These are phyloP conservation scores for Fragum whitleyi DNA, from an alignment of 2,888 invertebrate genomes.

Conservation along the genomic window DNA sequence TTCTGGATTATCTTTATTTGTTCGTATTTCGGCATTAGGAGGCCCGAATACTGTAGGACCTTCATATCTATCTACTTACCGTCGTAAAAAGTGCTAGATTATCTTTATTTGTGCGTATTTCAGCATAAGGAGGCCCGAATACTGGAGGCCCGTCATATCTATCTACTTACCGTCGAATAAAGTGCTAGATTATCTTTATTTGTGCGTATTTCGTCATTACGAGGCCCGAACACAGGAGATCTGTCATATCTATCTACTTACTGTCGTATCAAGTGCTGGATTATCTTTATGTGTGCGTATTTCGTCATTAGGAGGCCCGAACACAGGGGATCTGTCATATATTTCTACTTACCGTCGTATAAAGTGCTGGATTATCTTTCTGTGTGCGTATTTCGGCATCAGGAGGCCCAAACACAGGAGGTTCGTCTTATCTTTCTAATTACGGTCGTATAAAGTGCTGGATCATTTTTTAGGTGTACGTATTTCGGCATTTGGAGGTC, in stretches of 20 bases:
- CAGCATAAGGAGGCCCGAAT: slow-evolving; percentile 57
- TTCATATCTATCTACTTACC: slow-evolving; percentile 60
- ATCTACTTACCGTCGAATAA: too few species aligned
- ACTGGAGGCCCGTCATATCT: slow-evolving; percentile 71
- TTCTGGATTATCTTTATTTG: slow-evolving; percentile 70
- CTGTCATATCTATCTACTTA: slow-evolving; percentile 43
- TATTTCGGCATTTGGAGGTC: slow-evolving; percentile 55
- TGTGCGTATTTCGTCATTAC: slow-evolving; percentile 37
- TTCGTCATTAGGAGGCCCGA: slow-evolving; percentile 56
- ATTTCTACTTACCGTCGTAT: slow-evolving; percentile 70
- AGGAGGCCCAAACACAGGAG: slow-evolving; percentile 68
- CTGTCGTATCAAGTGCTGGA: slow-evolving; percentile 72
- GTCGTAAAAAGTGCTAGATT: slow-evolving; percentile 74
- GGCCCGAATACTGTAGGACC: slow-evolving; percentile 68
- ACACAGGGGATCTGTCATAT: slow-evolving; percentile 71
- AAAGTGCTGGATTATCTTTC: slow-evolving; percentile 72
- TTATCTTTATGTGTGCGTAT: slow-evolving; percentile 65
- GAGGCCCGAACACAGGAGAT: slow-evolving; percentile 62
- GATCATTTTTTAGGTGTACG: slow-evolving; percentile 49
- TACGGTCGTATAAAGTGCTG: too few species aligned
- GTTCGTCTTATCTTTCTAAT: slow-evolving; percentile 65
- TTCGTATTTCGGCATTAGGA: slow-evolving; percentile 46
- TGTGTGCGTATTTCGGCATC: slow-evolving; percentile 39
- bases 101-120: slow-evolving; percentile 54
- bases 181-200: too few species aligned